Base-by-base conservation (phyloP, 2,797 vertebrate species). In the Trematomus bernacchii region DNA sequence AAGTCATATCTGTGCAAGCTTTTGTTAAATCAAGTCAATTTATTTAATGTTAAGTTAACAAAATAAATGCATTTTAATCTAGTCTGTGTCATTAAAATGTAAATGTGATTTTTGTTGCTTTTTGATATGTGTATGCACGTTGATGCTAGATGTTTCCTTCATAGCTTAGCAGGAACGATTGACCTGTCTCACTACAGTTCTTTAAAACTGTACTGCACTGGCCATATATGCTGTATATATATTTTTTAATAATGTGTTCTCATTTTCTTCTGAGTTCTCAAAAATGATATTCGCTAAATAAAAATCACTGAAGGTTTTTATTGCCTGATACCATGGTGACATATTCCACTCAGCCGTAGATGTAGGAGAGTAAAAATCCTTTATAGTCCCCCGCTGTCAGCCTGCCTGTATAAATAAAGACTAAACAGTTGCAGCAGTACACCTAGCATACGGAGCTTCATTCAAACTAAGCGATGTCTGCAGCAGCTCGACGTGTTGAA, bases 381-480 rank as follows among this genome's bases (percentile, higher is more conserved):
- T 33, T 62, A 16, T 65, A 75, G 53, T 30, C 48, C 0, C 57
- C 27, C 53, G 6, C 69, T 69, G 66, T 50, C 48, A 80, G 46
- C 12, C 55, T 42, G 51, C 30, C 65, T 64, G 23, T 27, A 43
- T 72, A 1, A 60, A 66, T 43, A 59, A 42, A 37, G 30, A 58
- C n/a, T 18, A 23, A 71, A 61, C 67, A 12, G 44, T 58, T n/a
- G 1, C 40, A 0, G 46, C 46, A 67, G 52, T 30, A 16, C 48
- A 48, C 54, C 43, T 10, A 47, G 15, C 71, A 59, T 18, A 65
- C 50, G 3, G 9, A 68, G 72, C 67, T 63, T 74, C 59, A 61
- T 77, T 75, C 68, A 64, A 76, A 66, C 40, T 52, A 52, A 63
- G 44, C 48, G 0, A 47, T 57, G 46, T 81, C 69, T 73, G 73